Base-by-base conservation (phyloP, 2,888 invertebrate species). In the Caenorhabditis imperialis region DNA sequence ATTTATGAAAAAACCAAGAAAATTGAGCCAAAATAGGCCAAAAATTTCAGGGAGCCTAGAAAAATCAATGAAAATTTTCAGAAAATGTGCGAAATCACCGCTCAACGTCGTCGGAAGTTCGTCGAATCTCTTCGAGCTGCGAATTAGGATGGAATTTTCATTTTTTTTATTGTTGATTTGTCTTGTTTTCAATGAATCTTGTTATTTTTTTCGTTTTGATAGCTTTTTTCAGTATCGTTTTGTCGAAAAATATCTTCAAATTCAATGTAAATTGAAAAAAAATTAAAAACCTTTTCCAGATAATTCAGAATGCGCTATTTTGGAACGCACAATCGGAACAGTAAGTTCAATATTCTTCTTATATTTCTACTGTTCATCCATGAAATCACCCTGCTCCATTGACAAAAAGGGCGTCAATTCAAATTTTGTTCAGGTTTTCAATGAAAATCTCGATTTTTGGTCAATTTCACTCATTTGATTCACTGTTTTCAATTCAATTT, bases 61-160 rank as follows among this genome's bases (percentile, higher is more conserved):
- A n/a, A n/a, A n/a, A n/a, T n/a, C n/a, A n/a, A n/a, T n/a, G n/a
- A n/a, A n/a, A n/a, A 7, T 30, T 53, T 60, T 1, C 55, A 70
- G 62, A 61, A 71, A 51, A 71, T 71, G 71, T 44, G 45, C 22
- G 12, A 57, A 51, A 71, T 71, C 40, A 51, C 62, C 12, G 23
- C 55, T 4, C 57, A 62, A 16, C 40, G 62, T 23, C 61, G 62
- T 12, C 33, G 12, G 3, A 48, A 50, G 40, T 57, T 71, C 14
- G 62, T 45, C n/a, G 62, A 71, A 45, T 18, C 71, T 7, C 51
- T 71, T 1, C 10, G 10, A 30, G 6, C 30, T 6, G 6, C 30
- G 7, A 10, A 6, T 10, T 30, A 30, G 30, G 6, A 7, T 50
- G 35, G 14, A 27, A 16, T 61, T 14, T 12, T 27, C 1, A 25